Base-by-base conservation (phyloP, 2,888 invertebrate species). In the Drosophila testacea region DNA sequence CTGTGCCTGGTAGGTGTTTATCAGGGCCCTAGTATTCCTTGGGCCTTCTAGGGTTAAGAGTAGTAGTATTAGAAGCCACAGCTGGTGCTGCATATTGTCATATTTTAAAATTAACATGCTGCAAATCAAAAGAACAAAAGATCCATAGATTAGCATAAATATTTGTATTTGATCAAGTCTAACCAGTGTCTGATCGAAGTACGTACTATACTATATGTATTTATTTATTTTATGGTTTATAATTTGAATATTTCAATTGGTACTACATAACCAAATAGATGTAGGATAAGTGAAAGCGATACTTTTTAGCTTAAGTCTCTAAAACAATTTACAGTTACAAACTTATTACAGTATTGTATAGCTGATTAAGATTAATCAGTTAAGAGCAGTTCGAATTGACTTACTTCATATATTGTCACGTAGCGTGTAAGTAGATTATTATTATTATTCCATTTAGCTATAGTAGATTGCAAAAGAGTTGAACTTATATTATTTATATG, bases 51-150 rank as follows among this genome's bases (percentile, higher is more conserved):
- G 61, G 63, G 65, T 71, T 68, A 88, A 44, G 63, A 64, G 42
- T 34, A 85, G 48, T 1, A 79, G 54, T 27, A 75, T 44, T 42
- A 76, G 63, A 48, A 76, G 77, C 77, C 77, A 66, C 63, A 78
- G 69, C 48, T 65, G 60, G 34, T 60, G 67, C 50, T 69, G 73
- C 88, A 90, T 88, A 74, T 79, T 88, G 55, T 73, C 67, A 69
- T 73, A 73, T 75, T 82, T 83, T 74, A 88, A 61, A 54, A 88
- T 86, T 68, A 79, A 80, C 89, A 88, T 88, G 83, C 88, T 88
- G 82, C 47, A 87, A 88, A 47, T 10, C 51, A 44, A 32, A 28
- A 59, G 32, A 67, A 52, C 30, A 61, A 61, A 44, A 42, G 44
- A 34, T 44, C 16, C n/a, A 47, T 13, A 34, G 27, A 74, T 72